phyloP scores from a whole-genome alignment of 2,797 vertebrate genomes.

The Astyanax mexicanus region DNA sequence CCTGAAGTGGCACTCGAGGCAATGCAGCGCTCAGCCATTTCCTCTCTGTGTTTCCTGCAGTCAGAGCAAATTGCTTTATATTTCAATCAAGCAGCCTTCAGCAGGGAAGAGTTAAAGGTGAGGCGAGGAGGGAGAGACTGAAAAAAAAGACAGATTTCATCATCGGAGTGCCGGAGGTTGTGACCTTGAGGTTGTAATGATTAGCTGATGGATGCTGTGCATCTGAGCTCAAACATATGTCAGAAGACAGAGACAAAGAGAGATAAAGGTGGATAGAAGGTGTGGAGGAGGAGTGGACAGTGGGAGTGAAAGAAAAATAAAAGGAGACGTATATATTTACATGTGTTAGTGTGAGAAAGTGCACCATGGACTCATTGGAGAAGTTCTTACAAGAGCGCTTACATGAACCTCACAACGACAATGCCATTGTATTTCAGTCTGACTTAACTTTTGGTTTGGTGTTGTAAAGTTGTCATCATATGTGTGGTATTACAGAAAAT shows the following conservation, averaged over 20 bases:
- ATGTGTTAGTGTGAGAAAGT: background rate
- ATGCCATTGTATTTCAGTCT: background rate
- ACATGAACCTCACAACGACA: background rate
- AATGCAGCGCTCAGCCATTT: conserved; percentile 70
- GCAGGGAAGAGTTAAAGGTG: conserved; percentile 54
- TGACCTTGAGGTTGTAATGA: conserved; percentile 76
- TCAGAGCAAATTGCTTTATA: conserved; percentile 63
- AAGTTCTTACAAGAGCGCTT: background rate
- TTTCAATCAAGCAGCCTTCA: conserved; percentile 62
- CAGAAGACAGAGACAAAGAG: conserved; percentile 54
- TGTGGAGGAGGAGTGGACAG: conserved; percentile 25
- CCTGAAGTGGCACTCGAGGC: conserved; percentile 72
- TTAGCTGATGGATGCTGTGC: conserved; percentile 76
- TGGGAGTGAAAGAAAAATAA: conserved; percentile 29
- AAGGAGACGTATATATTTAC: conserved; percentile 6
- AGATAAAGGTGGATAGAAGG: conserved; percentile 32
- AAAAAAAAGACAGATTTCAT: conserved; percentile 64
- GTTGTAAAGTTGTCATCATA: background rate
- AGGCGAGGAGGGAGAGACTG: background rate
- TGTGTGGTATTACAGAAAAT: background rate
- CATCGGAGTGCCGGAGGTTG: conserved; percentile 70
- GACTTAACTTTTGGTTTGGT: background rate
- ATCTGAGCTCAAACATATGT: conserved; percentile 72
- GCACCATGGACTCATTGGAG: background rate
- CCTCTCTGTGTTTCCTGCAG: conserved; percentile 74